Conservation (phyloP, 1,140 invertebrate species). For the fruit fly (Drosophila melanogaster) region Release_6_plus_ISO1_MT NT_033779.5:13260001-13260500, state of each 20-base stretch:
- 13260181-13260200: slow-evolving; percentile 43
- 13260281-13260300: slow-evolving; percentile 47
- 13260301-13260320: slow-evolving; percentile 55
- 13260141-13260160: slow-evolving; percentile 18
- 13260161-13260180: slow-evolving; percentile 8
- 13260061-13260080: slow-evolving; percentile 50
- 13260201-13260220: slow-evolving; percentile 64
- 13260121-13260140: slow-evolving; percentile 62
- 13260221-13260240: slow-evolving; percentile 50
- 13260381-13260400: slow-evolving; percentile 58
- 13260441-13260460: neutral
- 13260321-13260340: slow-evolving; percentile 76
- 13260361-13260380: slow-evolving; percentile 15
- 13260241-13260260: slow-evolving; percentile 23
- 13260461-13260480: neutral
- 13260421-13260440: neutral
- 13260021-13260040: slow-evolving; percentile 14
- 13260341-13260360: slow-evolving; percentile 49
- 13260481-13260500: neutral
- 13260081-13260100: slow-evolving; percentile 44
- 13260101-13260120: neutral
- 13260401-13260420: slow-evolving; percentile 5
- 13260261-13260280: slow-evolving; percentile 31
- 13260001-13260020: slow-evolving; percentile 9
- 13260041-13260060: slow-evolving; percentile 31